Evolutionary conservation across 2,113 vertebrate species (phyloP).

Genomic region (Hippocampus guttulatus): DNA sequence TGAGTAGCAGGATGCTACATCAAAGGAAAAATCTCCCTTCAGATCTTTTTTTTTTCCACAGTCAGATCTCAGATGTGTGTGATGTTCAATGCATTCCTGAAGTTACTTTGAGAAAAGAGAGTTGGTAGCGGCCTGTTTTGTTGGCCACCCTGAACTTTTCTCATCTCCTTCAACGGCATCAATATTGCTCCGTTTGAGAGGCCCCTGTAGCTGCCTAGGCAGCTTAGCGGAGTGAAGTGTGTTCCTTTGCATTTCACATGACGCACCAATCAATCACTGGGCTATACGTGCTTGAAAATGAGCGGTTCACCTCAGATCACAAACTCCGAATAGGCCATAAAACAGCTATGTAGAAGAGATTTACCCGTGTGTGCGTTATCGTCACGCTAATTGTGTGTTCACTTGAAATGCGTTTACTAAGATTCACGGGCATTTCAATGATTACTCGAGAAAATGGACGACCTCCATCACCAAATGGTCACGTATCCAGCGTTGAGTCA

Average conservation of each 20-base stretch:
- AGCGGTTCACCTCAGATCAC: conserved; percentile 1
- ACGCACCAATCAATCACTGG: conserved; percentile 37
- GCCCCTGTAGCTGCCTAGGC: neutral
- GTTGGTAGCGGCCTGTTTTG: conserved; percentile 11
- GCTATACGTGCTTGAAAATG: conserved; percentile 16
- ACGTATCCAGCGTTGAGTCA: neutral
- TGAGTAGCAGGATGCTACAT: conserved; percentile 8
- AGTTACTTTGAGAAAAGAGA: conserved; percentile 26
- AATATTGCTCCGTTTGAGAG: neutral
- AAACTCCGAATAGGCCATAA: neutral
- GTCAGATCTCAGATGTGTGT: conserved; percentile 37
- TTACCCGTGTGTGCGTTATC: neutral
- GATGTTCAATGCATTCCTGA: conserved; percentile 34
- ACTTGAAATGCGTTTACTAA: neutral
- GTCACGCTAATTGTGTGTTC: neutral
- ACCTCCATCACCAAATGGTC: neutral
- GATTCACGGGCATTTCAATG: neutral
- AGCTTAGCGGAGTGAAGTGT: neutral
- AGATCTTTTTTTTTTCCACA: conserved; percentile 33
- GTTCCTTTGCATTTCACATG: conserved; percentile 5
- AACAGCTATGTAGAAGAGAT: neutral
- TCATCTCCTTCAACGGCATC: neutral
- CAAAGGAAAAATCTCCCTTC: conserved; percentile 35
- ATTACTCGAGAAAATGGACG: neutral
- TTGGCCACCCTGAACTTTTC: conserved; percentile 25